phyloP scores from a whole-genome alignment of 2,797 vertebrate genomes.

The Clarias laeviceps region DNA sequence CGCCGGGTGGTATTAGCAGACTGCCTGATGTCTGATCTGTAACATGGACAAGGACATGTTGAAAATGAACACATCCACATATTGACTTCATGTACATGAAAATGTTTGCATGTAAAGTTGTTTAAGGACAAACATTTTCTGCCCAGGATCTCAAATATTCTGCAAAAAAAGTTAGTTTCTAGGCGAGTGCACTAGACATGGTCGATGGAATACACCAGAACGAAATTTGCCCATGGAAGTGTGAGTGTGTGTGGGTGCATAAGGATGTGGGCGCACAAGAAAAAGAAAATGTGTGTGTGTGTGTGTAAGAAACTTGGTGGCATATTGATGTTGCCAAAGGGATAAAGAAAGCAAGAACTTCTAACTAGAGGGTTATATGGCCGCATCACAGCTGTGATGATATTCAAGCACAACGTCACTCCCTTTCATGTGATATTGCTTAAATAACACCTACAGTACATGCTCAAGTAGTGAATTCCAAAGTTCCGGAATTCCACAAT shows the following conservation, averaged over 20 bases:
- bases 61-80: constrained; percentile 19
- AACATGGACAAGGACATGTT: constrained; percentile 65
- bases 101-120: constrained; percentile 16
- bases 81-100: constrained; percentile 37
- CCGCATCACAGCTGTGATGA: constrained; percentile 35
- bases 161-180: constrained; percentile 21
- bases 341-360: constrained; percentile 57
- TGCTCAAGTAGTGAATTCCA: neutral
- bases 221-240: constrained; percentile 16
- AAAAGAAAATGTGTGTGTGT: neutral
- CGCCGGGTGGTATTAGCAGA: constrained; percentile 66
- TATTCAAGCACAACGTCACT: neutral
- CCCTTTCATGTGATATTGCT: too few species aligned
- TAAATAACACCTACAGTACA: neutral
- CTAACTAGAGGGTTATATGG: constrained; percentile 54
- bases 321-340: constrained; percentile 8
- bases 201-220: constrained; percentile 10
- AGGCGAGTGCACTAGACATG: constrained; percentile 32
- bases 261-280: neutral
- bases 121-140: constrained; percentile 28
- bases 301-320: neutral
- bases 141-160: neutral
- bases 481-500: neutral
- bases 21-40: constrained; percentile 73
- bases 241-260: constrained; percentile 26